A percentile compares a stretch with the other conserved stretches of the same genome.
These are phyloP conservation scores for Acleris holmiana DNA, from an alignment of 2,888 invertebrate genomes.

Conservation along the genomic window DNA sequence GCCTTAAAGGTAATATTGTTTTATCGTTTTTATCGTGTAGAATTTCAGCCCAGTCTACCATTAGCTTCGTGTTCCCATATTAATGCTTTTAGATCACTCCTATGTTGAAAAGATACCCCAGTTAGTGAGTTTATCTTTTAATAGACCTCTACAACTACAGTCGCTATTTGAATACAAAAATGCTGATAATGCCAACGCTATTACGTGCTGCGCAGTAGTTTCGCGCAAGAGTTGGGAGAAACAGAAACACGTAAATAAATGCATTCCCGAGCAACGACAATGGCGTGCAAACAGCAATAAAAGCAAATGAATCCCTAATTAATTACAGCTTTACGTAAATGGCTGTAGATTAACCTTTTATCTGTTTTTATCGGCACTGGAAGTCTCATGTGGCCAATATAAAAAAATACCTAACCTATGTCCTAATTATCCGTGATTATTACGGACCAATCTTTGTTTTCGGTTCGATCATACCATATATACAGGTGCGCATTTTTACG, in stretches of 20 bases:
- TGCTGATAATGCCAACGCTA: background rate
- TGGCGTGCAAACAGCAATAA: constrained; percentile 32
- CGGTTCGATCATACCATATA: too few relatives aligned
- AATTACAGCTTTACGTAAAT: constrained; percentile 29
- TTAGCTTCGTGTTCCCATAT: too few relatives aligned
- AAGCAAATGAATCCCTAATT: constrained; percentile 32
- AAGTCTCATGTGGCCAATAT: constrained; percentile 13
- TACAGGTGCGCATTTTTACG: too few relatives aligned
- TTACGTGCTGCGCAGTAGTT: too few relatives aligned
- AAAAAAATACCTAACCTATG: background rate
- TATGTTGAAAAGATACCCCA: too few relatives aligned
- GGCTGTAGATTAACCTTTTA: constrained; percentile 24
- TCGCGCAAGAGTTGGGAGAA: background rate
- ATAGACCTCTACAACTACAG: background rate
- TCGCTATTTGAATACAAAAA: background rate
- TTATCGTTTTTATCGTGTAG: too few relatives aligned
- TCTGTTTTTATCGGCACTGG: constrained; percentile 23
- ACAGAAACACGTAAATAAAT: constrained; percentile 13
- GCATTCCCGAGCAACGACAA: constrained; percentile 13
- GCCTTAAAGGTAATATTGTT: too few relatives aligned
- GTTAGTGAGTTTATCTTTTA: too few relatives aligned
- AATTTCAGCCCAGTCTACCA: too few relatives aligned
- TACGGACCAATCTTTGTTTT: background rate
- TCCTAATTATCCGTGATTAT: background rate
- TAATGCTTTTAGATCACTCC: too few relatives aligned